Conservation (phyloP, 1,140 invertebrate species). For the Habropoda laboriosa region DNA sequence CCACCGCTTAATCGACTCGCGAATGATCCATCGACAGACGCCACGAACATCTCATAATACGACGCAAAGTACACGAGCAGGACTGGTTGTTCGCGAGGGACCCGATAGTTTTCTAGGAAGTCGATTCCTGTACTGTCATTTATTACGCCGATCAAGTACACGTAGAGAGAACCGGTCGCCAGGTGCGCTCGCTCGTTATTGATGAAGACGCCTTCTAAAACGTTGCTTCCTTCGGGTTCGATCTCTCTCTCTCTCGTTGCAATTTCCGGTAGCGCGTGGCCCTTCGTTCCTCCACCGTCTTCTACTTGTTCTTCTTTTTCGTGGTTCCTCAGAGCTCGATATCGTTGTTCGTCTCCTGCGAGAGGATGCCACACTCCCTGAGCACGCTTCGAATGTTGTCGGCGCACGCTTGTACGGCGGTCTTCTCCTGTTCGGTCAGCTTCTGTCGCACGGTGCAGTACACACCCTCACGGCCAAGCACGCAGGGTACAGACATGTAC, state of each 20-base stretch:
- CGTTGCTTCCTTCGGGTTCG: constrained; percentile 34
- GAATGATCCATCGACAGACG: constrained; percentile 26
- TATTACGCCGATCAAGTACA: constrained; percentile 52
- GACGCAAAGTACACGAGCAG: background rate
- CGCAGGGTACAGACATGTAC: constrained; percentile 84
- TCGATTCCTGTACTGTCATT: constrained; percentile 50
- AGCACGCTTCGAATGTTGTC: constrained; percentile 77
- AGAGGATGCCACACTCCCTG: constrained; percentile 73
- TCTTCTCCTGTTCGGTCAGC: constrained; percentile 81
- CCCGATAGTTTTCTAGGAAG: constrained; percentile 60
- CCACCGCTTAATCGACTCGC: constrained; percentile 14
- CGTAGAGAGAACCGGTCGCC: constrained; percentile 56
- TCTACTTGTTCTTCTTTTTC: background rate
- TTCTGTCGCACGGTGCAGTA: constrained; percentile 83
- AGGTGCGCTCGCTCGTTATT: constrained; percentile 54
- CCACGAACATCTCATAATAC: constrained; percentile 8
- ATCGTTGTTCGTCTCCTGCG: constrained; percentile 62
- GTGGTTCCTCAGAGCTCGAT: constrained; percentile 47
- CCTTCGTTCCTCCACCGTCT: constrained; percentile 14
- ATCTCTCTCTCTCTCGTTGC: constrained; percentile 18
- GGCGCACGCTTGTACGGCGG: constrained; percentile 81
- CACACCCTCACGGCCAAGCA: constrained; percentile 83
- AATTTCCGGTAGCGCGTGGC: constrained; percentile 41
- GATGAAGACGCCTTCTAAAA: constrained; percentile 62
- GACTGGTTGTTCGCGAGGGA: background rate